Base-by-base conservation (phyloP, 2,113 vertebrate species). In the Oceanites oceanicus region DNA sequence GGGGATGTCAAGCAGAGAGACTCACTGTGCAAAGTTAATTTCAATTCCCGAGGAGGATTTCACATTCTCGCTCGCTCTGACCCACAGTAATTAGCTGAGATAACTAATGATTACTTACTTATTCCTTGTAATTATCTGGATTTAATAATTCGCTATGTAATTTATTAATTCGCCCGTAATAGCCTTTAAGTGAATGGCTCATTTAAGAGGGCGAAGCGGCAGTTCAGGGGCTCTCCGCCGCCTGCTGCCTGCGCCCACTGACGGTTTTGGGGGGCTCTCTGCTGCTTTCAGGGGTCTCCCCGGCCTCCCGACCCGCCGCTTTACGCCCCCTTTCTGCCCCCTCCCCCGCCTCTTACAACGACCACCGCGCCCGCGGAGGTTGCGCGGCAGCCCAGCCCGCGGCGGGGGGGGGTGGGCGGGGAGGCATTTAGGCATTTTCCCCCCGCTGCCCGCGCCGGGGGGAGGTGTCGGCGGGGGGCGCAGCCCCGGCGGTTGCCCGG, bases 91-190 rank as follows among this genome's bases (percentile, higher is more conserved):
- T 99, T 99, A 99, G 99, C 99, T 99, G 98, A 99, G 98, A 99
- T 99, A 98, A 99, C 99, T 99, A 99, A 99, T 99, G 99, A 99
- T 99, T 99, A 98, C 99, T 99, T 99, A 99, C 98, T 99, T 99
- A 99, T 98, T 98, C 99, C 97, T 99, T 98, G 98, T 99, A 99
- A 99, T 99, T 99, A 99, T 99, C 99, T 99, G 98, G 97, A 99
- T 99, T 99, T 99, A 99, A 99, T 99, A 99, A 99, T 99, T 99
- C 98, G 98, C 98, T 99, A 99, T 99, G 99, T 99, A 99, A 99
- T 99, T 99, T 99, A 99, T 99, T 99, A 99, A 99, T 99, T 99
- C 98, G 72, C 98, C 98, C 98, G 97, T 99, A 99, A 99, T 99
- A 99, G 98, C 98, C 98, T 98, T 98, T 99, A 99, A 99, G 98